phyloP scores from a whole-genome alignment of 35 echinoderm and acorn worm genomes.

The Apostichopus parvimensis region DNA sequence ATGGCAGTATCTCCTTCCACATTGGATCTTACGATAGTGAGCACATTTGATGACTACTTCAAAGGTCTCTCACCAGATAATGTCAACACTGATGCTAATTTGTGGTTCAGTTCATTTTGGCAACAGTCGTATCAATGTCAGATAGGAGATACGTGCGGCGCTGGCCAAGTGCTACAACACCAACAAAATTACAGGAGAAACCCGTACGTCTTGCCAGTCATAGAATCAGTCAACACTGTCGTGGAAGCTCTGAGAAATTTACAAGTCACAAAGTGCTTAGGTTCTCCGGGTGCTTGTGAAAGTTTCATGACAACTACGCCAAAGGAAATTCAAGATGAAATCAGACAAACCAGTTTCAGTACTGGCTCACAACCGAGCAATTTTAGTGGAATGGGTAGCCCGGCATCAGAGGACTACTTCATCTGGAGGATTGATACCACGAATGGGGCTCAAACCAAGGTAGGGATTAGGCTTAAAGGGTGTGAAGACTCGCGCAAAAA shows the following conservation, averaged over 20 bases:
- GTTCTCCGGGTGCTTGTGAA: not conserved
- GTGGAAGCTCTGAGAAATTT: not conserved
- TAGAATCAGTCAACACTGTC: conserved; percentile 35
- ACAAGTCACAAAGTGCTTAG: conserved; percentile 34
- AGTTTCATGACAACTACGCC: conserved; percentile 40
- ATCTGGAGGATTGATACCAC: not conserved
- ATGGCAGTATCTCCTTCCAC: not conserved
- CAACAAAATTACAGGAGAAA: conserved; percentile 41
- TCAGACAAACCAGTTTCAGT: not conserved
- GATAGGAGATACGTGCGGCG: conserved; percentile 21
- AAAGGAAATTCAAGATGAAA: conserved; percentile 25
- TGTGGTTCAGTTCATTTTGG: conserved; percentile 66
- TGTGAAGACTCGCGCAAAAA: too few species aligned
- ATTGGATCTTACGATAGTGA: not conserved
- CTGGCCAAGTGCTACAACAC: conserved; percentile 20
- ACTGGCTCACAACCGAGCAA: not conserved
- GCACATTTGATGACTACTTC: conserved; percentile 70
- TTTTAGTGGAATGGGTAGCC: not conserved
- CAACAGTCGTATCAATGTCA: conserved; percentile 50
- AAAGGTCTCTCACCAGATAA: conserved; percentile 51
- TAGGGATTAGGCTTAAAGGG: not conserved
- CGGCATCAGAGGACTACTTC: not conserved
- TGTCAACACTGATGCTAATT: conserved; percentile 38
- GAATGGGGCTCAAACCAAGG: not conserved
- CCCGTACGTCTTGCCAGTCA: conserved; percentile 30